Base-by-base conservation (phyloP, 2,888 invertebrate genomes). In the Dasypogon diadema region DNA sequence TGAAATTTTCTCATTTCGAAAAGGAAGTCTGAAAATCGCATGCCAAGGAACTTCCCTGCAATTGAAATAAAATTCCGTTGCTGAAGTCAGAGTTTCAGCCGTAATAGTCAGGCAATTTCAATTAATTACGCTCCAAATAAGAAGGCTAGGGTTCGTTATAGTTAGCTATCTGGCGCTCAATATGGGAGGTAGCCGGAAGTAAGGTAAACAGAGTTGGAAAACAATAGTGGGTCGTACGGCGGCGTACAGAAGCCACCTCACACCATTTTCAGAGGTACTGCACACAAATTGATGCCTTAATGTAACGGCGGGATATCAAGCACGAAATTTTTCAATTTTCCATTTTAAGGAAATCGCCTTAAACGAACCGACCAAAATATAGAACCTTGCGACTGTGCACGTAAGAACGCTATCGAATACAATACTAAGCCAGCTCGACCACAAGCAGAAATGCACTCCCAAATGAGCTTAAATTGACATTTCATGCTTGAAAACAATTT, bases 401-500 rank as follows among this genome's bases (percentile, higher is more conserved):
- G 22, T 16, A 65, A 37, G 18, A n/a, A 12, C 1, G 63, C 6
- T 16, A n/a, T n/a, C n/a, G n/a, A 12, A 37, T n/a, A 22, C 46
- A 46, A 10, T 46, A 37, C 65, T 48, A 6, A 46, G 48, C 18
- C 2, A 21, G 46, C 37, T 42, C 63, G 24, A 24, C 48, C n/a
- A 18, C n/a, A 24, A 18, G 42, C 21, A 30, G 21, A 21, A 10
- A 42, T 18, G 65, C 24, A 26, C 16, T 65, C 46, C 78, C 77
- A 79, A 70, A 80, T 78, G 77, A 54, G 63, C 72, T 75, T 76
- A 83, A 84, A 85, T 85, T 83, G 83, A 83, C 82, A 82, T 85
- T 82, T 83, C 85, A 84, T 85, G 85, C 83, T 82, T 83, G 83
- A 83, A 85, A 85, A 84, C 84, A 85, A 85, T 85, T 85, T 85